These are phyloP conservation scores for Drepanosiphum platanoidis DNA, from an alignment of 2,888 invertebrate species.

Conservation along the genomic window DNA sequence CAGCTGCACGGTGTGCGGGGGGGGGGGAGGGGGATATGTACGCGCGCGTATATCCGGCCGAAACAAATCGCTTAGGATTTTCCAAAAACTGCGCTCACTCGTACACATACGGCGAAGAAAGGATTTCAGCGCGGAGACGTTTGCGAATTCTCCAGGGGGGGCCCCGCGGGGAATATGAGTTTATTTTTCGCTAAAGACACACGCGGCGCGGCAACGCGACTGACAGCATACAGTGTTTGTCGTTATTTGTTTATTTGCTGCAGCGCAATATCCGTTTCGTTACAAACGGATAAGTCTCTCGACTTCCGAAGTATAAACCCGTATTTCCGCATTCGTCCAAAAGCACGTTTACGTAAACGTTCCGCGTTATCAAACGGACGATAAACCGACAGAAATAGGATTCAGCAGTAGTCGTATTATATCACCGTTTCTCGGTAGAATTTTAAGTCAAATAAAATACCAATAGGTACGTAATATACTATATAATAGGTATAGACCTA, in stretches of 20 bases:
- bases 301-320: slow-evolving; percentile 13
- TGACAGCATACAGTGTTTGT: too few species aligned
- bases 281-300: slow-evolving; percentile 16
- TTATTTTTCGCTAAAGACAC: slow-evolving; percentile 39
- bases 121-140: slow-evolving; percentile 12
- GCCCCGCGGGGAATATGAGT: neutral
- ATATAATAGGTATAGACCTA: too few species aligned
- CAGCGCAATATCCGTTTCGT: slow-evolving; percentile 40
- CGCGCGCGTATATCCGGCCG: slow-evolving; percentile 20
- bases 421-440: neutral
- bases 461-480: neutral
- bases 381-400: neutral
- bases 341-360: slow-evolving; percentile 11
- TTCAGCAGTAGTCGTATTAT: neutral
- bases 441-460: neutral
- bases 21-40: too few species aligned
- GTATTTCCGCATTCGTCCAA: neutral
- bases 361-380: slow-evolving; percentile 1
- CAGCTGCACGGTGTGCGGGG: too few species aligned
- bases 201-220: slow-evolving; percentile 12
- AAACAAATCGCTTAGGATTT: slow-evolving; percentile 37
- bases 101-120: neutral
- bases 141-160: neutral
- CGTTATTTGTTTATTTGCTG: too few species aligned
- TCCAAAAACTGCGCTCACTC: neutral